Conservation (phyloP, 1,140 invertebrate species). For the Stenopsyche tienmushanensis region DNA sequence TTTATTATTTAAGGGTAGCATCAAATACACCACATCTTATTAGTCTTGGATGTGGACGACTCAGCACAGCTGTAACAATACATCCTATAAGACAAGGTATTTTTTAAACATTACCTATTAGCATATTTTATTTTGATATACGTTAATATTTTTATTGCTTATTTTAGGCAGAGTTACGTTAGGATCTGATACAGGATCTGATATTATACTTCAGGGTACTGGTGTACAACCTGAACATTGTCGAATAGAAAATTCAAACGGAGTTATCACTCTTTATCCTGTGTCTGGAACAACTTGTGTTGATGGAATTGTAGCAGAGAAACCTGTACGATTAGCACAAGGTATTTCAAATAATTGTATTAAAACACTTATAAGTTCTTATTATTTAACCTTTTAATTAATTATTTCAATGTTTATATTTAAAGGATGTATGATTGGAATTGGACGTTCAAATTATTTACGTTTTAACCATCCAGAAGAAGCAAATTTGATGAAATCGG, state of each 20-base stretch:
- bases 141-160: conserved; percentile 21
- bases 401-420: conserved; percentile 32
- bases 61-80: conserved; percentile 87
- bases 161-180: conserved; percentile 72
- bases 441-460: conserved; percentile 84
- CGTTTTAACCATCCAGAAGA: conserved; percentile 89
- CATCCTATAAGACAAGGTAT: conserved; percentile 69
- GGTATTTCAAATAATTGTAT: conserved; percentile 55
- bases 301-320: conserved; percentile 66
- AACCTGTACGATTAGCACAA: conserved; percentile 71
- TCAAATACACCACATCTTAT: conserved; percentile 87
- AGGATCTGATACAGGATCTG: conserved; percentile 70
- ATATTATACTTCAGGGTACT: conserved; percentile 77
- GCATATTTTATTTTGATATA: not conserved
- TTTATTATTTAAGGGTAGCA: conserved; percentile 67
- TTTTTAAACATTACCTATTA: conserved; percentile 11
- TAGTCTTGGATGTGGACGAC: conserved; percentile 80
- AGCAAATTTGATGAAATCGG: conserved; percentile 79
- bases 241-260: conserved; percentile 77
- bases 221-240: conserved; percentile 82
- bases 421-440: conserved; percentile 72
- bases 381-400: conserved; percentile 13
- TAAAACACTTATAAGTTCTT: not conserved
- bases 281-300: conserved; percentile 67
- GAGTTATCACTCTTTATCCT: conserved; percentile 79